These are phyloP conservation scores for Brienomyrus brachyistius DNA, from an alignment of 2,113 vertebrate species.

Conservation along the genomic window DNA sequence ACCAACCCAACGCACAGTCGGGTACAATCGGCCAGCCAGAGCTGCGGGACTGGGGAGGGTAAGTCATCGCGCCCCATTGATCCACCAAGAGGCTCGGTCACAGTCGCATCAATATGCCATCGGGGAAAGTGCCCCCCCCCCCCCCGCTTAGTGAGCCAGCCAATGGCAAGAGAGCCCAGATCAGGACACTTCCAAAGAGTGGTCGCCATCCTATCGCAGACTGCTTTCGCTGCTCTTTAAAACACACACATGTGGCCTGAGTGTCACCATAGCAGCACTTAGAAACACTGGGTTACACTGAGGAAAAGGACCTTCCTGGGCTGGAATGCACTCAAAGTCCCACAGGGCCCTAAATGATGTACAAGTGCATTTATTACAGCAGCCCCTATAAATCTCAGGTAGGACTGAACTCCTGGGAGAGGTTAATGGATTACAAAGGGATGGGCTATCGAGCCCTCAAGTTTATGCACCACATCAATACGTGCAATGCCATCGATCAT, in stretches of 20 bases:
- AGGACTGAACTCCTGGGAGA: constrained; percentile 71
- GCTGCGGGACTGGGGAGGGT: constrained; percentile 18
- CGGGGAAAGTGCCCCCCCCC: constrained; percentile 62
- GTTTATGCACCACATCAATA: constrained; percentile 76
- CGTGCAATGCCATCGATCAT: constrained; percentile 67
- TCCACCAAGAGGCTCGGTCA: constrained; percentile 61
- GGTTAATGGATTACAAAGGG: constrained; percentile 77
- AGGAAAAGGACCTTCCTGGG: constrained; percentile 47
- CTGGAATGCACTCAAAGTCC: constrained; percentile 55
- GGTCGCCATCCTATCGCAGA: neutral
- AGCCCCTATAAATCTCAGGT: constrained; percentile 69
- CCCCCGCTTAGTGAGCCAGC: constrained; percentile 33
- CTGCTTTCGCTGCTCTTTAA: neutral
- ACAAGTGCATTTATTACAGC: constrained; percentile 71
- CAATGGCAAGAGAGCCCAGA: neutral
- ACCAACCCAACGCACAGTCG: no score
- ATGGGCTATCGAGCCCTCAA: constrained; percentile 66
- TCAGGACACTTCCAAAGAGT: neutral
- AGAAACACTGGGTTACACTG: constrained; percentile 28
- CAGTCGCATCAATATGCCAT: constrained; percentile 61
- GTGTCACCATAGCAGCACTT: neutral
- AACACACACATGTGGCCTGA: neutral
- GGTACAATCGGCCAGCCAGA: neutral
- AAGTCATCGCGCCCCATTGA: constrained; percentile 62
- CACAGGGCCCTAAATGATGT: constrained; percentile 69